A percentile compares a stretch with the other conserved stretches of the same genome.
Conservation (phyloP, 2,888 invertebrate species). For the Euzophera pinguis region DNA sequence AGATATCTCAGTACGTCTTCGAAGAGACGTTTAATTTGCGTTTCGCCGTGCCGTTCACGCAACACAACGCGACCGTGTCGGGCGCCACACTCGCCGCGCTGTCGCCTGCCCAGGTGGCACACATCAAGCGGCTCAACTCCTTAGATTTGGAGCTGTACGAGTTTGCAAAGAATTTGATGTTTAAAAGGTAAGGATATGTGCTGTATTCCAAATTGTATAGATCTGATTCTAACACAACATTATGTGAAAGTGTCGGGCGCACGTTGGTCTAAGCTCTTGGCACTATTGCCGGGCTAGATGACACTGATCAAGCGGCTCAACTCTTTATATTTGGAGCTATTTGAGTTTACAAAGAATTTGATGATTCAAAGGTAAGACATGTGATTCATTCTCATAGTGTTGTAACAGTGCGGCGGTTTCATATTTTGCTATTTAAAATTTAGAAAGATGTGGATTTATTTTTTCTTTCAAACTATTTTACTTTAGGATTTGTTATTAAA, state of each 20-base stretch:
- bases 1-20: slow-evolving; percentile 95
- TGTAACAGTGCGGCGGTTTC: no score
- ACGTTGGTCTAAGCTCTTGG: slow-evolving; percentile 83
- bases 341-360: slow-evolving; percentile 94
- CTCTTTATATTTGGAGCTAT: slow-evolving; percentile 94
- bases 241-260: slow-evolving; percentile 92
- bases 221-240: slow-evolving; percentile 84
- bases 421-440: no score
- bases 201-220: no score
- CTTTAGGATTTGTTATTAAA: no score
- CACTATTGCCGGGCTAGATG: slow-evolving; percentile 86
- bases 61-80: slow-evolving; percentile 94
- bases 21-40: slow-evolving; percentile 95
- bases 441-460: no score
- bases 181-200: slow-evolving; percentile 81
- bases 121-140: slow-evolving; percentile 89
- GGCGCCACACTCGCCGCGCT: slow-evolving; percentile 89
- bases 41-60: slow-evolving; percentile 94
- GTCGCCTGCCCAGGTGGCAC: slow-evolving; percentile 85
- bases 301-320: slow-evolving; percentile 89
- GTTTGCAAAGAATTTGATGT: slow-evolving; percentile 93
- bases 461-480: no score
- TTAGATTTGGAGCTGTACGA: slow-evolving; percentile 96
- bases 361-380: slow-evolving; percentile 82
- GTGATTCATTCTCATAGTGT: no score